Evolutionary conservation across 1,140 invertebrate species (phyloP), one percentile per base, ranked within the genome.

Genomic region (Coptotermes formosanus): DNA sequence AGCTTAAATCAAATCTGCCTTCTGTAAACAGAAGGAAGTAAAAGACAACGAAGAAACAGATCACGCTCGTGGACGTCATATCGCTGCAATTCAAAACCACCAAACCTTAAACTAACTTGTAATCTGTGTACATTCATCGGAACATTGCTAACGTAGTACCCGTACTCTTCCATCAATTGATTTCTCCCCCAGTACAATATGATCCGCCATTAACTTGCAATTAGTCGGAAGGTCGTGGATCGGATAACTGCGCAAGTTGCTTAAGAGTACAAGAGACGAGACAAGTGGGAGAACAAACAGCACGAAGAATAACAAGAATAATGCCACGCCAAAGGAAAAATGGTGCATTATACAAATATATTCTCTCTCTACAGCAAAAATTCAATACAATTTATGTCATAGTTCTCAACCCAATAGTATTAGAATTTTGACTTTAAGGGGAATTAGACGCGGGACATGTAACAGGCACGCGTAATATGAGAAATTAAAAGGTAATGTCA

Each of bases 201-300:
- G 64, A 75, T 75, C n/a, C 25, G 64, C 64, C 64, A 75, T 75
- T 75, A 75, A n/a, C 64, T 75, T 75, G 64, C 64, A 75, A 75
- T 75, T 75, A 75, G 64, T 75, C 9, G n/a, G 64, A n/a, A 12
- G 64, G 64, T 16, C 64, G 14, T 30, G 64, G 64, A 75, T 75
- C 64, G n/a, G 64, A 75, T 75, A 75, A 75, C 64, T 30, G 64
- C 64, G 30, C 64, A 75, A 75, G 1, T 30, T 75, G 64, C 16
- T 30, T 21, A 38, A 30, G 64, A 75, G 64, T 75, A 30, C 14
- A 25, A 30, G 16, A 30, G 64, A 75, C 12, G 25, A 75, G 25
- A 75, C 0, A 75, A 75, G 64, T 75, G 19, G 64, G n/a, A 8
- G n/a, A 30, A 9, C n/a, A 75, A 75, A 75, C 25, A 30, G 64